These are phyloP conservation scores for Zaprionus ornatus DNA, from an alignment of 1,140 invertebrate genomes.

Conservation along the genomic window DNA sequence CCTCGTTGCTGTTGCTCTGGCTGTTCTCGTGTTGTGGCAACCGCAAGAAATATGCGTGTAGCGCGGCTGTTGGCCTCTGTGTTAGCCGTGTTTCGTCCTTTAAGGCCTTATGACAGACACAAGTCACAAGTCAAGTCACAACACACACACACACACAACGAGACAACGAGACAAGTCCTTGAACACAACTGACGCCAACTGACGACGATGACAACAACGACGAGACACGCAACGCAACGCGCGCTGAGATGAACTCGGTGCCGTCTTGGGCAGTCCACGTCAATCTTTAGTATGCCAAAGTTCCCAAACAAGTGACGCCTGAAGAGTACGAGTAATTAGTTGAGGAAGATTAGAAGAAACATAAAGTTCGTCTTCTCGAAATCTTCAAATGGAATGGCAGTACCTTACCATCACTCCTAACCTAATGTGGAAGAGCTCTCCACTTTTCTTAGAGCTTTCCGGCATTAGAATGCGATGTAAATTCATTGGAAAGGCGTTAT, in stretches of 20 bases:
- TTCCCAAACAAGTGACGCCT: not conserved
- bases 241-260: not conserved
- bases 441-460: too few species aligned
- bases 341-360: not conserved
- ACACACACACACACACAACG: not conserved
- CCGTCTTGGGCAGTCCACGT: not conserved
- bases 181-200: slow-evolving; percentile 69
- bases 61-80: slow-evolving; percentile 18
- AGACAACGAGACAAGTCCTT: slow-evolving; percentile 56
- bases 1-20: not conserved
- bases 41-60: slow-evolving; percentile 77
- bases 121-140: slow-evolving; percentile 44
- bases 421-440: too few species aligned
- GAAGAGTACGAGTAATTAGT: not conserved
- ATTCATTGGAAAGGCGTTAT: too few species aligned
- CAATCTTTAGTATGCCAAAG: not conserved
- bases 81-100: slow-evolving; percentile 49
- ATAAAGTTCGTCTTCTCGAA: too few species aligned
- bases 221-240: slow-evolving; percentile 49
- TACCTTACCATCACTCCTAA: too few species aligned
- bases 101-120: slow-evolving; percentile 67
- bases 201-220: slow-evolving; percentile 1
- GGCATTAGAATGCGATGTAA: too few species aligned
- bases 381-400: too few species aligned
- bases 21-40: slow-evolving; percentile 32